phyloP scores from a whole-genome alignment of 53 echinoderm and acorn worm genomes.

The Hippasteria phrygiana region DNA sequence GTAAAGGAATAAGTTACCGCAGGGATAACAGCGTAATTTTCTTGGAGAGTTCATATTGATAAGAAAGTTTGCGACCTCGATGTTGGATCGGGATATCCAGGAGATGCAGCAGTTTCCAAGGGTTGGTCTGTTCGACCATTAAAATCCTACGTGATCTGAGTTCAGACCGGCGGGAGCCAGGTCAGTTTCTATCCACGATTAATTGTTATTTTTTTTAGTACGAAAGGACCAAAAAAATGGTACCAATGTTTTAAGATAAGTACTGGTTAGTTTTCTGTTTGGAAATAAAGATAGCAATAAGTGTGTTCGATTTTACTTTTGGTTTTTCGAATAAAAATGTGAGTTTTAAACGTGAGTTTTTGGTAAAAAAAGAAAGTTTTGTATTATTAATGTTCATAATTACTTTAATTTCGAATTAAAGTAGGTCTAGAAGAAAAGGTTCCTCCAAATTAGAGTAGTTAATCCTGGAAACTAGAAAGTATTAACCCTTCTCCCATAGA shows the following conservation, averaged over 20 bases:
- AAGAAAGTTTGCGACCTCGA: constrained; percentile 92
- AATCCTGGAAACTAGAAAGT: background rate
- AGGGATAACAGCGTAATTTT: constrained; percentile 96
- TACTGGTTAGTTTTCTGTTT: background rate
- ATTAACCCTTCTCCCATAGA: too few species aligned
- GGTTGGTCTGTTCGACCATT: constrained; percentile 91
- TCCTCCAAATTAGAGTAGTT: background rate
- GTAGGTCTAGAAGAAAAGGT: background rate
- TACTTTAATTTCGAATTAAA: background rate
- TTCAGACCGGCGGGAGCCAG: constrained; percentile 93
- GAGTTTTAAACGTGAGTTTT: too few species aligned
- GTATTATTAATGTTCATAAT: background rate
- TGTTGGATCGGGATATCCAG: constrained; percentile 86
- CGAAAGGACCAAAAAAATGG: constrained; percentile 72
- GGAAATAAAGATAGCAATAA: constrained; percentile 4
- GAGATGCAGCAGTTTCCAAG: constrained; percentile 77
- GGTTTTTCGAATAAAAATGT: too few species aligned
- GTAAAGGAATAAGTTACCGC: constrained; percentile 82
- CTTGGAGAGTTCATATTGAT: constrained; percentile 87
- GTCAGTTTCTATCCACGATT: constrained; percentile 89
- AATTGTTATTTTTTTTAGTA: constrained; percentile 57
- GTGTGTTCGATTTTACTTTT: background rate
- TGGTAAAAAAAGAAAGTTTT: too few species aligned
- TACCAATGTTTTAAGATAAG: constrained; percentile 14
- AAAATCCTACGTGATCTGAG: constrained; percentile 91